A percentile compares a stretch with the other conserved stretches of the same genome.
Conservation (phyloP, 2,113 vertebrate species). For the Etheostoma cragini region DNA sequence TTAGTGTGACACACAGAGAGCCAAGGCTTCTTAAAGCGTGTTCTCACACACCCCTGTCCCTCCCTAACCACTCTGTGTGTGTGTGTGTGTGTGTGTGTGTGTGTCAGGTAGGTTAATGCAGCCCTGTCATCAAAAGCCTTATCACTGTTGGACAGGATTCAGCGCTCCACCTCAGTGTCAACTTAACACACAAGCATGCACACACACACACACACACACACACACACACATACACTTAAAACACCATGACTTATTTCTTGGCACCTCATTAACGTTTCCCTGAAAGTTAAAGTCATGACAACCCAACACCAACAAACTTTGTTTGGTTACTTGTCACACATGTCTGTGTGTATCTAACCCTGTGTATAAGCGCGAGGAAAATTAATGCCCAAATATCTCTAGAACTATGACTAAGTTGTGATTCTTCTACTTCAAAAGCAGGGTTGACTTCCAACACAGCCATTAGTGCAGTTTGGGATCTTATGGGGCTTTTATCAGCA, state of each 20-base stretch:
- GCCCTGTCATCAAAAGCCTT: conserved; percentile 78
- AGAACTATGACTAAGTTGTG: conserved; percentile 33
- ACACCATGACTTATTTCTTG: conserved; percentile 63
- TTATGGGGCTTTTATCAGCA: background rate
- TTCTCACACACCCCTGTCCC: conserved; percentile 74
- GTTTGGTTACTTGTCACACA: conserved; percentile 62
- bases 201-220: conserved; percentile 1
- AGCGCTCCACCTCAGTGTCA: conserved; percentile 78
- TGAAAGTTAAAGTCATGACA: conserved; percentile 67
- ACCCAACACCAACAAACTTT: conserved; percentile 62
- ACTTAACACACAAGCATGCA: conserved; percentile 55
- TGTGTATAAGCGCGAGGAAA: conserved; percentile 22
- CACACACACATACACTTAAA: conserved; percentile 41
- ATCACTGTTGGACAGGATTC: conserved; percentile 83
- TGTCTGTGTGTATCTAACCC: conserved; percentile 29
- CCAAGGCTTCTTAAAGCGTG: conserved; percentile 75
- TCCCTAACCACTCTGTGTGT: conserved; percentile 57
- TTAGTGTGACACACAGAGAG: conserved; percentile 78
- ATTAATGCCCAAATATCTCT: conserved; percentile 31
- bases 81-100: conserved; percentile 58
- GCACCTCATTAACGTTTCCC: conserved; percentile 75
- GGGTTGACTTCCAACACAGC: background rate
- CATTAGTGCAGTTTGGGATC: conserved; percentile 2
- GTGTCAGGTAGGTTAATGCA: conserved; percentile 82
- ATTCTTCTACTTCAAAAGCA: conserved; percentile 18